phyloP scores from a whole-genome alignment of 2,113 vertebrate species.

The Meles meles region DNA sequence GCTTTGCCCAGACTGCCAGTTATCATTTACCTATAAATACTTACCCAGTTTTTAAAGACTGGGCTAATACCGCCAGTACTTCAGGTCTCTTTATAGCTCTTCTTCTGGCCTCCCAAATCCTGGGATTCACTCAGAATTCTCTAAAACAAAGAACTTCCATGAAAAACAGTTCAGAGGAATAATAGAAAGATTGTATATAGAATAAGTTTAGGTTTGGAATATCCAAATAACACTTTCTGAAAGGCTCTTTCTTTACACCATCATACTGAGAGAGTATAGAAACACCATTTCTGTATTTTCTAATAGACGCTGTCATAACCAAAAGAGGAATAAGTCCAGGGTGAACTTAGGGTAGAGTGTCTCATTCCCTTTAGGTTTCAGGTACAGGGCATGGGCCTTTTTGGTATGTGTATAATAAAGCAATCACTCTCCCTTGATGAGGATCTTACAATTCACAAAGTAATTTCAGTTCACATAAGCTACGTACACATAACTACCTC shows the following conservation, averaged over 20 bases:
- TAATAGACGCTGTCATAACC: background rate
- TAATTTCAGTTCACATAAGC: background rate
- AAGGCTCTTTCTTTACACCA: background rate
- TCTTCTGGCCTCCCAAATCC: background rate
- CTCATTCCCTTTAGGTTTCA: background rate
- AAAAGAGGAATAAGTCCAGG: background rate
- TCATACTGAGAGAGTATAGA: background rate
- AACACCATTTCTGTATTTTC: background rate
- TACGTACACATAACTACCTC: background rate
- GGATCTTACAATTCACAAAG: background rate
- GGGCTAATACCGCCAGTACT: background rate
- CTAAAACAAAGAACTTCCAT: constrained; percentile 12
- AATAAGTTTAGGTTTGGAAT: background rate
- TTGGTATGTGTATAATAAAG: background rate
- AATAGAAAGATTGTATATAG: background rate
- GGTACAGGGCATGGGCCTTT: background rate
- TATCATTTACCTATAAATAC: background rate
- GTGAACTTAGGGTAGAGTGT: background rate
- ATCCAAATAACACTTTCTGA: background rate
- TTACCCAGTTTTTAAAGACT: background rate
- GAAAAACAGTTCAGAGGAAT: background rate
- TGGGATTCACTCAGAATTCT: background rate
- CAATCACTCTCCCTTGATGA: background rate
- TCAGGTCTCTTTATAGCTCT: background rate
- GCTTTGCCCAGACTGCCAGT: background rate